A percentile compares a stretch with the other conserved stretches of the same genome.
Evolutionary conservation across 2,888 invertebrate species (phyloP).

Genomic region (Drosophila atripex): DNA sequence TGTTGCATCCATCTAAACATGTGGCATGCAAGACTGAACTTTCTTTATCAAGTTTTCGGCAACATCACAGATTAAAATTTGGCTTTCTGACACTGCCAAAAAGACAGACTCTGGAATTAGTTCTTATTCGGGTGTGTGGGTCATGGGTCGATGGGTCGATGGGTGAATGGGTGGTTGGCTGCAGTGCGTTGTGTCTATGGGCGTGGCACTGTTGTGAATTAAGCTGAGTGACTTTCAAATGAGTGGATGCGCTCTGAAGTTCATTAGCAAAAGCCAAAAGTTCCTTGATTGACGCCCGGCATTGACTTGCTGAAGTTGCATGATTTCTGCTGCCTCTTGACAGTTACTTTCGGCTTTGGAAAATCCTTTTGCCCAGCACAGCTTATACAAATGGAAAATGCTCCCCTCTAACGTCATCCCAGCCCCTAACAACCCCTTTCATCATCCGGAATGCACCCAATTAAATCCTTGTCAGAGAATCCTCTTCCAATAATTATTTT

Average conservation of each 20-base stretch:
- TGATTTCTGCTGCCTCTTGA: conserved; percentile 31
- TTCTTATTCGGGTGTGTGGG: conserved; percentile 24
- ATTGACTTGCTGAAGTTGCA: conserved; percentile 29
- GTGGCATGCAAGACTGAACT: conserved; percentile 65
- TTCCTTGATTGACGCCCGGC: conserved; percentile 69
- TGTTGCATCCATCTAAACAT: conserved; percentile 58
- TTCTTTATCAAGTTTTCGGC: conserved; percentile 75
- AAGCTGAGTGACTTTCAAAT: conserved; percentile 76
- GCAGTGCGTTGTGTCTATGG: conserved; percentile 14
- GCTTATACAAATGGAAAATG: neutral
- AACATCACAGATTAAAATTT: conserved; percentile 78
- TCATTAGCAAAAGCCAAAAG: conserved; percentile 70
- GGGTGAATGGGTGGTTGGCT: conserved; percentile 2
- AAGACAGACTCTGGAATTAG: conserved; percentile 49
- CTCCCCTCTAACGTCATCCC: neutral
- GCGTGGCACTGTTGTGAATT: conserved; percentile 60
- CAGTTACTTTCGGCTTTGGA: conserved; percentile 25
- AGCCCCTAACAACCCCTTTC: conserved; percentile 8
- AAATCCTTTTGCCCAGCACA: neutral
- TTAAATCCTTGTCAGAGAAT: conserved; percentile 28
- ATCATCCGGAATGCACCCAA: conserved; percentile 12
- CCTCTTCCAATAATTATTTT: conserved; percentile 23
- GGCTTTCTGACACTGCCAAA: conserved; percentile 70
- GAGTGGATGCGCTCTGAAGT: conserved; percentile 67
- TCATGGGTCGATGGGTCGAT: conserved; percentile 10